phyloP scores from a whole-genome alignment of 2,113 vertebrate species.

The Pteropus alecto region DNA sequence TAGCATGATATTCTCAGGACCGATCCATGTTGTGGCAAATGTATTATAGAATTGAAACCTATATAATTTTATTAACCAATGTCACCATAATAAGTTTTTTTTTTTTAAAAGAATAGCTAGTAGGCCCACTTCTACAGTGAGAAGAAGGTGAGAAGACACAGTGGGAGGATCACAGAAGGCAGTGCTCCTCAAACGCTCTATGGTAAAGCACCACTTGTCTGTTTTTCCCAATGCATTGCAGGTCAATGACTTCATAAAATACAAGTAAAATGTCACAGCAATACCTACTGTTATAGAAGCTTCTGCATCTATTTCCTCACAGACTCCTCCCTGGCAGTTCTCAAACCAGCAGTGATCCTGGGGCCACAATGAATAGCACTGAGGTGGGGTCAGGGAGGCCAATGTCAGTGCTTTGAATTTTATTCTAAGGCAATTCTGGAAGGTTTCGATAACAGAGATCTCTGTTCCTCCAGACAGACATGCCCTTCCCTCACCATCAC shows the following conservation, averaged over 20 bases:
- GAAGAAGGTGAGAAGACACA: rapidly evolving
- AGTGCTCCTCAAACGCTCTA: background rate
- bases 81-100: too few relatives aligned
- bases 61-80: too few relatives aligned
- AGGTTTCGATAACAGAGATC: background rate
- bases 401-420: background rate
- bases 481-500: background rate
- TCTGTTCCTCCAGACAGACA: background rate
- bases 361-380: rapidly evolving
- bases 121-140: background rate
- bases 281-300: background rate
- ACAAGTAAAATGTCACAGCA: background rate
- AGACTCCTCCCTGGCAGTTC: background rate
- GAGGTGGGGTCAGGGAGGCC: too few relatives aligned
- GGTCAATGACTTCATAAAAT: background rate
- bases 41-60: too few relatives aligned
- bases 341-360: background rate
- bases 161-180: rapidly evolving
- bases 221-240: background rate
- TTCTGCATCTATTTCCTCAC: background rate
- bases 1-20: too few relatives aligned
- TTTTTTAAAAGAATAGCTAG: too few relatives aligned
- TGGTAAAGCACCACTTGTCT: background rate
- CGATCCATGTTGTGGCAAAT: too few relatives aligned
- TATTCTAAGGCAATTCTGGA: background rate